These are phyloP conservation scores for Philaethria dido DNA, from an alignment of 2,888 invertebrate genomes.

Conservation along the genomic window DNA sequence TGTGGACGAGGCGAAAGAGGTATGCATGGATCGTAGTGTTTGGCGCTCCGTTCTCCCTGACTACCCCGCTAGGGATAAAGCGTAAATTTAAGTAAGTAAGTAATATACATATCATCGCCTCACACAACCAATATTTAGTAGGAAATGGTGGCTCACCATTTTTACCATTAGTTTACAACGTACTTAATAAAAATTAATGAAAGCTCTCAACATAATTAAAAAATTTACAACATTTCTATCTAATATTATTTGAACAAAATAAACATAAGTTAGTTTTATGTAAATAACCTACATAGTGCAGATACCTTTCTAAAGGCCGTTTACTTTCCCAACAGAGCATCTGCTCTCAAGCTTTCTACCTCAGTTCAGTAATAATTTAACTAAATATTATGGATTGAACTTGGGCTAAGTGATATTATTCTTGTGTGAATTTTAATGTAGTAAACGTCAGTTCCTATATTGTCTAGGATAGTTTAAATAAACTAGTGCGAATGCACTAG, in stretches of 20 bases:
- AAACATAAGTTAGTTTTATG: constrained; percentile 8
- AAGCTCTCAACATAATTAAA: neutral
- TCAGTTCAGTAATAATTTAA: constrained; percentile 13
- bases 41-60: no score
- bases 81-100: no score
- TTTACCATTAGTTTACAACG: no score
- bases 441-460: neutral
- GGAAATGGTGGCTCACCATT: neutral
- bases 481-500: no score
- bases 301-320: neutral
- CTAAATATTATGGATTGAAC: neutral
- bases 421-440: neutral
- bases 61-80: no score
- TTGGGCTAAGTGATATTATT: neutral
- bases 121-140: no score
- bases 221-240: neutral
- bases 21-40: no score
- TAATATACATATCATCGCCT: no score
- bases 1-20: no score
- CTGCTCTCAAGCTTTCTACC: constrained; percentile 3
- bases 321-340: constrained; percentile 6
- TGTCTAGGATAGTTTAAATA: neutral
- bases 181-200: neutral
- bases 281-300: neutral
- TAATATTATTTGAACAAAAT: constrained; percentile 4